A percentile compares a stretch with the other conserved stretches of the same genome.
These are phyloP conservation scores for Podarcis siculus DNA, from an alignment of 2,797 vertebrate species.

Conservation along the genomic window DNA sequence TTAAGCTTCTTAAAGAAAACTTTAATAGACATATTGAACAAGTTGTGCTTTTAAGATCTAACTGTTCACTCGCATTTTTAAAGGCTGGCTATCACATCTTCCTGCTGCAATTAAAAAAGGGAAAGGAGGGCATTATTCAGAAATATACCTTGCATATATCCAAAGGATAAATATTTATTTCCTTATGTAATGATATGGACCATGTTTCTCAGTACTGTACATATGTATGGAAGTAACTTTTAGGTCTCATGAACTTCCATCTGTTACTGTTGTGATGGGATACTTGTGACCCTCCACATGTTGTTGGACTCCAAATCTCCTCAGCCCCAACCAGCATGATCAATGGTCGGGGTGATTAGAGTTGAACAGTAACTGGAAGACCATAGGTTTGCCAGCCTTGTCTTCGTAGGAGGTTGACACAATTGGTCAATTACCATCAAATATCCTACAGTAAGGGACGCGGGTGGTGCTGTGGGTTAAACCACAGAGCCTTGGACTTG, in stretches of 20 bases:
- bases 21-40: not conserved
- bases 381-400: no score
- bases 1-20: conserved; percentile 19
- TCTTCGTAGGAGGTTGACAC: no score
- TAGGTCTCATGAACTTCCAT: not conserved
- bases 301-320: not conserved
- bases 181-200: not conserved
- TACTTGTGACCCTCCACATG: not conserved
- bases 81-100: not conserved
- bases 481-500: no score
- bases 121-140: not conserved
- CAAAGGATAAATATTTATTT: not conserved
- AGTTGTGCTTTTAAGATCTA: not conserved
- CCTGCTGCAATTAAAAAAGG: not conserved
- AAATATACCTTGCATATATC: not conserved
- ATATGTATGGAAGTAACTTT: not conserved
- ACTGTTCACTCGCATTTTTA: not conserved
- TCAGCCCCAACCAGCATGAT: no score
- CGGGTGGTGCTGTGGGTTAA: no score
- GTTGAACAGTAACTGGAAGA: no score
- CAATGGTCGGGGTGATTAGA: no score
- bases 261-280: not conserved
- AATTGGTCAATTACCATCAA: no score
- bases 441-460: no score
- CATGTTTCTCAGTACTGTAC: not conserved